Evolutionary conservation across 2,113 vertebrate species (phyloP).

Genomic region (Macrotus californicus): DNA sequence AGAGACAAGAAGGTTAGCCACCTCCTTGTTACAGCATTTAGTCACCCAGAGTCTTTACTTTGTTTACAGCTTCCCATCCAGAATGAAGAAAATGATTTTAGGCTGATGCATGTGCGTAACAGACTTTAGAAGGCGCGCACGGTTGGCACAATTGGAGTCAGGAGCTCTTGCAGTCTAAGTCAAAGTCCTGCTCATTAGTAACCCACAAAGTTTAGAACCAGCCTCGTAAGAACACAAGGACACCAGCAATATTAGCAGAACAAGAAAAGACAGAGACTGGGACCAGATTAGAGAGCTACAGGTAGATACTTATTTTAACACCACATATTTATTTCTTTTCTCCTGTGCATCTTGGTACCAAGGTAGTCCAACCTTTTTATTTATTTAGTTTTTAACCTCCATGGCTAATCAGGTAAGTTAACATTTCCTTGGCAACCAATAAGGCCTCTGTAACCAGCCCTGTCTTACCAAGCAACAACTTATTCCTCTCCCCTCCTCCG

Average conservation of each 20-base stretch:
- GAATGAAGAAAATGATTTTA: slow-evolving; percentile 22
- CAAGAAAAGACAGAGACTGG: neutral
- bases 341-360: neutral
- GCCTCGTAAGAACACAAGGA: slow-evolving; percentile 1
- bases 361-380: neutral
- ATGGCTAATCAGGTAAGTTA: neutral
- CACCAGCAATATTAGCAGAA: neutral
- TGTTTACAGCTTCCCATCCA: neutral
- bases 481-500: neutral
- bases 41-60: neutral
- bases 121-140: neutral
- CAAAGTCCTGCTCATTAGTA: slow-evolving; percentile 27
- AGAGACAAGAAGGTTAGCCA: neutral
- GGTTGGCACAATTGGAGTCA: neutral
- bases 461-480: neutral
- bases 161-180: neutral
- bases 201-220: slow-evolving; percentile 8
- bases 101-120: neutral
- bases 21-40: neutral
- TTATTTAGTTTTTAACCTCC: neutral
- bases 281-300: neutral
- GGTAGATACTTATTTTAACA: neutral
- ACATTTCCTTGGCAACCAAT: neutral
- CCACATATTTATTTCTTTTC: neutral
- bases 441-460: neutral